phyloP scores from a whole-genome alignment of 2,888 invertebrate species.

The Argyresthia albistria region DNA sequence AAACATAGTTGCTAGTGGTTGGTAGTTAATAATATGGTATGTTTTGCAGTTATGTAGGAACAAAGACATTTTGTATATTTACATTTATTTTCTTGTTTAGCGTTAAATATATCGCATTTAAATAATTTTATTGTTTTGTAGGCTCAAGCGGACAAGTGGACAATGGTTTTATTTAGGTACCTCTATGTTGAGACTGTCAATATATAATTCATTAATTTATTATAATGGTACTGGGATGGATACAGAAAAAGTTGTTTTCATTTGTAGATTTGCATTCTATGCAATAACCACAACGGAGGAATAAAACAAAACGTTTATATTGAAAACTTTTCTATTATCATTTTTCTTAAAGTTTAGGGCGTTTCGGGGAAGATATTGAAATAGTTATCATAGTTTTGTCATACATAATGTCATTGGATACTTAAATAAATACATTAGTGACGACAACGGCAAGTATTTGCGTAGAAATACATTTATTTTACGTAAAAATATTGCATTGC shows the following conservation, averaged over 20 bases:
- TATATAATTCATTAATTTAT: not conserved
- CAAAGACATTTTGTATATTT: no score
- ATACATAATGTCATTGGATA: conserved; percentile 5
- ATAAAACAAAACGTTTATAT: conserved; percentile 27
- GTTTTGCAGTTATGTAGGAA: no score
- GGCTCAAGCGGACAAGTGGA: not conserved
- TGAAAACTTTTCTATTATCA: conserved; percentile 51
- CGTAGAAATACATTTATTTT: conserved; percentile 13
- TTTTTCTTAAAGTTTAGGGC: conserved; percentile 56
- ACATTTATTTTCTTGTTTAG: no score
- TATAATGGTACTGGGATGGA: not conserved
- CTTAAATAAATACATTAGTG: conserved; percentile 52
- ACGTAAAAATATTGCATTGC: conserved; percentile 15
- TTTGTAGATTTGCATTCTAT: not conserved
- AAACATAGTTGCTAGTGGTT: no score
- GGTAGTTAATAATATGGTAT: no score
- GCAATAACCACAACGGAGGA: no score
- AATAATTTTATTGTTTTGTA: not conserved
- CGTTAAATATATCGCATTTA: not conserved
- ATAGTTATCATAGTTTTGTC: not conserved
- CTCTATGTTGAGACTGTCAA: no score
- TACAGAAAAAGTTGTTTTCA: not conserved
- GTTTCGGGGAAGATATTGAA: conserved; percentile 31
- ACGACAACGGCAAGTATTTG: conserved; percentile 18
- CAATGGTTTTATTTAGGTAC: no score